Evolutionary conservation across 2,113 vertebrate genomes (phyloP), one percentile per base, ranked within the genome.

Genomic region (Abramis brama): DNA sequence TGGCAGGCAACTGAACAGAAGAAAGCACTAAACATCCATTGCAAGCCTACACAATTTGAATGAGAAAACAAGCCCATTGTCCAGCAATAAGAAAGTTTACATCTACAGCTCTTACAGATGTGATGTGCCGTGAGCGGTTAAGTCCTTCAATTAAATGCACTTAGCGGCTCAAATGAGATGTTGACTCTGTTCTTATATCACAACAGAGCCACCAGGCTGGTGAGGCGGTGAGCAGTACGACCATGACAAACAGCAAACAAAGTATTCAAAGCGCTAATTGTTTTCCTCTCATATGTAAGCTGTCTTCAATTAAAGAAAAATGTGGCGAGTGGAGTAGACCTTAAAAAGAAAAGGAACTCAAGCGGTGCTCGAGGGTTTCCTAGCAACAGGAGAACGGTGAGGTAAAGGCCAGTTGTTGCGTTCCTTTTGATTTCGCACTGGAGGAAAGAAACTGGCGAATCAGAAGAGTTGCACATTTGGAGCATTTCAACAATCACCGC

Each of bases 201-300:
- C 82, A 91, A 94, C 89, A 89, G 88, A 90, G 87, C 91, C 90
- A 92, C 92, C 91, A 91, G 91, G 89, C 92, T 83, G 87, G 80
- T 71, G 60, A 79, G 84, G 8, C 86, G 52, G 91, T 88, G 88
- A 90, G 88, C 83, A 90, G 86, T 88, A 88, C 73, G 81, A 80
- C 79, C 82, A 79, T 83, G 86, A 88, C 89, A 85, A 87, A 86
- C 83, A 79, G 86, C 78, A 89, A 86, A 89, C 86, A 89, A 71
- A 78, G 78, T 87, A 78, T 90, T 89, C 82, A 88, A 87, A 88
- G 66, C 62, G 12, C 85, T 87, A 86, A 87, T 90, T 85, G 88
- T 84, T 87, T 89, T 87, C 64, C 81, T 89, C 86, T 89, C 85
- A 85, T 87, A 90, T 89, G 86, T 83, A 87, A 80, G 78, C 82